Percentiles rank a stretch among this genome's conserved stretches.
Conservation (phyloP, 2,797 vertebrate species). For the Clarias platycephalus region DNA sequence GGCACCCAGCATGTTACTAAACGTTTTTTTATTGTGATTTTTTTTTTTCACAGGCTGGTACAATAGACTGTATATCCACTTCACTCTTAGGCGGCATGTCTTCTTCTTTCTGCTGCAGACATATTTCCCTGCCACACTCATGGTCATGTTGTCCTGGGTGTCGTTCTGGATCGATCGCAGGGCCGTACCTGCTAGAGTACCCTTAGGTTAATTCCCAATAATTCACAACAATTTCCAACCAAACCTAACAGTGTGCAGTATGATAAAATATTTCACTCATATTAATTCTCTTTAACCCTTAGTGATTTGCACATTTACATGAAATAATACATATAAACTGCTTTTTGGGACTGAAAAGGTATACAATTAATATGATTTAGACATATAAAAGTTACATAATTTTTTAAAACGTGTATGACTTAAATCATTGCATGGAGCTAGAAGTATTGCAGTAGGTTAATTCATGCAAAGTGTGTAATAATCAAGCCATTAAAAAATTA, state of each 20-base stretch:
- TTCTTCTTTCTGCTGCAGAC: slow-evolving; percentile 99
- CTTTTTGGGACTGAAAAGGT: too few species aligned
- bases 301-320: too few species aligned
- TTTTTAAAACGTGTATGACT: too few species aligned
- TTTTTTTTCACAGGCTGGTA: slow-evolving; percentile 84
- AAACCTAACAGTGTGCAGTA: background rate
- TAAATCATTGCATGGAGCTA: too few species aligned
- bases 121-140: slow-evolving; percentile 92
- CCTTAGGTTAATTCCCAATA: slow-evolving; percentile 77
- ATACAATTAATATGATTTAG: too few species aligned
- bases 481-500: too few species aligned
- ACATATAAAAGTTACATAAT: too few species aligned
- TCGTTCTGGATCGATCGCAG: slow-evolving; percentile 96
- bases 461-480: too few species aligned
- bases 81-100: slow-evolving; percentile 92
- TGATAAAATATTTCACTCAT: background rate
- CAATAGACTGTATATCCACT: slow-evolving; percentile 96
- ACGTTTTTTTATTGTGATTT: background rate
- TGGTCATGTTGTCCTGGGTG: slow-evolving; percentile 98
- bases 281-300: background rate
- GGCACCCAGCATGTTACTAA: background rate
- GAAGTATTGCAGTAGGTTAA: too few species aligned
- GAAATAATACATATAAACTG: too few species aligned
- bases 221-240: background rate
- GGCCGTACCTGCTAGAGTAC: slow-evolving; percentile 93